phyloP scores from a whole-genome alignment of 2,113 vertebrate genomes.

The Bufo gargarizans region DNA sequence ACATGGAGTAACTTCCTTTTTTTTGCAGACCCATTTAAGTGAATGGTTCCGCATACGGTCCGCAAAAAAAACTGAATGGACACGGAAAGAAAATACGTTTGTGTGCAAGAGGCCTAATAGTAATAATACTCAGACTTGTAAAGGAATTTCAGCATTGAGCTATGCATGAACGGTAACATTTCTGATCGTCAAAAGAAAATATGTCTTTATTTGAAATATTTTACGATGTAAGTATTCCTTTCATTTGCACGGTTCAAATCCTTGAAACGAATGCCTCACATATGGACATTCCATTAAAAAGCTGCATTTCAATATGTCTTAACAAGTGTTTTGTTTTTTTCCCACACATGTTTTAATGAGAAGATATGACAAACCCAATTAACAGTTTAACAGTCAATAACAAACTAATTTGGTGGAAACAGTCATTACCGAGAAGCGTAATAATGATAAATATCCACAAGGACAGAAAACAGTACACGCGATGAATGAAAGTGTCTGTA shows the following conservation, averaged over 20 bases:
- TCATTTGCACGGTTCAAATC: background rate
- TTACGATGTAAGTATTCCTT: background rate
- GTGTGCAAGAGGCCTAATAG: too few relatives aligned
- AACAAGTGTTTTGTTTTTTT: constrained; percentile 58
- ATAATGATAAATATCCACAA: constrained; percentile 57
- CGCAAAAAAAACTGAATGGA: too few relatives aligned
- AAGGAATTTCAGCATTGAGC: too few relatives aligned
- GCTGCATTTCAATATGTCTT: constrained; percentile 65
- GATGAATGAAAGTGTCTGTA: constrained; percentile 63
- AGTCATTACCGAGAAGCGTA: constrained; percentile 61
- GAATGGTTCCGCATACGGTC: too few relatives aligned
- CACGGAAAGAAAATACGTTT: too few relatives aligned
- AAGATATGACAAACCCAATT: constrained; percentile 63
- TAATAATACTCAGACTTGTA: too few relatives aligned
- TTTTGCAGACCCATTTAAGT: too few relatives aligned
- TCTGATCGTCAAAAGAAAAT: background rate
- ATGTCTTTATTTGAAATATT: background rate
- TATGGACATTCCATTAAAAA: constrained; percentile 63
- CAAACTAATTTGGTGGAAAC: constrained; percentile 58
- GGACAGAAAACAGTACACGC: constrained; percentile 71
- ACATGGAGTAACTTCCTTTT: too few relatives aligned
- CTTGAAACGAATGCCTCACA: constrained; percentile 12
- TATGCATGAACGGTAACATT: background rate
- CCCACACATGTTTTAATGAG: constrained; percentile 41
- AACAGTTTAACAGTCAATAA: constrained; percentile 63